A percentile compares a stretch with the other conserved stretches of the same genome.
These are phyloP conservation scores for Metalampra italica DNA, from an alignment of 2,888 invertebrate genomes.

Conservation along the genomic window DNA sequence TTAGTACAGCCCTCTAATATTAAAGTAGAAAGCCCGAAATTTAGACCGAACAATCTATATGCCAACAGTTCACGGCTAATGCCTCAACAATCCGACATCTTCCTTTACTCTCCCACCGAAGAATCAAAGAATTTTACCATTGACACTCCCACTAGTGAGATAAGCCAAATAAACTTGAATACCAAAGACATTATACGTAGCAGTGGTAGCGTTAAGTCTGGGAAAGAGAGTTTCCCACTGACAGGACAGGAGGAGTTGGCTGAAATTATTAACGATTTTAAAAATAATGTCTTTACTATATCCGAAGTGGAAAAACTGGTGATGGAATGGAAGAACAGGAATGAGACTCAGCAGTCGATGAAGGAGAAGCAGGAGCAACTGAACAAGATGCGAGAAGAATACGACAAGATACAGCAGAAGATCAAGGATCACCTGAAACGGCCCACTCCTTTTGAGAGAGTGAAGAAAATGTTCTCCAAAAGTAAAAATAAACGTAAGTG, in stretches of 20 bases:
- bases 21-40: constrained; percentile 74
- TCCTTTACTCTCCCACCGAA: constrained; percentile 72
- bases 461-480: constrained; percentile 85
- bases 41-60: constrained; percentile 68
- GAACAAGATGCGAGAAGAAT: constrained; percentile 87
- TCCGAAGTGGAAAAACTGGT: constrained; percentile 91
- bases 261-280: constrained; percentile 93
- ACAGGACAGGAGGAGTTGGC: constrained; percentile 86
- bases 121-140: constrained; percentile 66
- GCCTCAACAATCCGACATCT: constrained; percentile 65
- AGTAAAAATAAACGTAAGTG: constrained; percentile 75
- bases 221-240: constrained; percentile 57
- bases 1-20: constrained; percentile 81
- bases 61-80: constrained; percentile 66
- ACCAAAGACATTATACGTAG: constrained; percentile 58
- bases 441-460: constrained; percentile 88
- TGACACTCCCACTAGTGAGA: constrained; percentile 72
- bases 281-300: constrained; percentile 92
- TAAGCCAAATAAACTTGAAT: constrained; percentile 68
- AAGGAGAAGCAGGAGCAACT: constrained; percentile 91
- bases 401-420: constrained; percentile 88
- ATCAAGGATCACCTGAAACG: constrained; percentile 87
- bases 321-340: constrained; percentile 91
- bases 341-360: constrained; percentile 91
- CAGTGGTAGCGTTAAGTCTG: constrained; percentile 64